Base-by-base conservation (phyloP, 2,888 invertebrate species). In the Hydrotaea cyrtoneurina region DNA sequence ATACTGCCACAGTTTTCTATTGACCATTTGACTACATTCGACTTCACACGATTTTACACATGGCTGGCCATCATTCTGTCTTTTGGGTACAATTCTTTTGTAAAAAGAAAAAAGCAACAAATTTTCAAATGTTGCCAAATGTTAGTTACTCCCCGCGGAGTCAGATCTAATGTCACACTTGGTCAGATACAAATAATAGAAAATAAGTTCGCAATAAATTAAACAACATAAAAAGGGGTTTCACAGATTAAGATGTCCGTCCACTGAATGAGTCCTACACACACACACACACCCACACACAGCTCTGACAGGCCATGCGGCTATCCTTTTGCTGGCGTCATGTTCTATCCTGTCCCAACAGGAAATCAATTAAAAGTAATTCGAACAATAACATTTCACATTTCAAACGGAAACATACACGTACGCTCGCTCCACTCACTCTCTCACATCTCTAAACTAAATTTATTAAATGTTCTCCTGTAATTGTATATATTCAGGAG, bases 291-390 rank as follows among this genome's bases (percentile, higher is more conserved):
- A 39, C 39, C 7, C 39, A 39, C 13, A 13, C 39, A 39, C 39
- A 31, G 39, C 39, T 11, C 39, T 39, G 39, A 39, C 3, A 1
- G 11, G 13, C 7, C 10, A 10, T 4, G 3, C 39, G 39, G 39
- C 1, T 13, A 39, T 39, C 13, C 39, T 31, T 39, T 39, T 39
- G 4, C 11, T 13, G 13, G 39, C 7, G 11, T 11, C 39, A 39
- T 39, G 39, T 39, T 39, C 7, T 26, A 19, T 55, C 13, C 39
- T 21, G 53, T 19, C 55, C 78, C 39, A 19, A 43, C 59, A 74
- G 55, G n/a, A 72, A 73, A 83, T 79, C 76, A 79, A 73, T 83
- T 73, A 83, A 83, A 77, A 50, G 5, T 13, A 53, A 53, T 53
- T 5, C 53, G n/a, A 13, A 53, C 13, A 53, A 53, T 53, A 53